phyloP scores from a whole-genome alignment of 2,113 vertebrate species.

The Xerus inauris region DNA sequence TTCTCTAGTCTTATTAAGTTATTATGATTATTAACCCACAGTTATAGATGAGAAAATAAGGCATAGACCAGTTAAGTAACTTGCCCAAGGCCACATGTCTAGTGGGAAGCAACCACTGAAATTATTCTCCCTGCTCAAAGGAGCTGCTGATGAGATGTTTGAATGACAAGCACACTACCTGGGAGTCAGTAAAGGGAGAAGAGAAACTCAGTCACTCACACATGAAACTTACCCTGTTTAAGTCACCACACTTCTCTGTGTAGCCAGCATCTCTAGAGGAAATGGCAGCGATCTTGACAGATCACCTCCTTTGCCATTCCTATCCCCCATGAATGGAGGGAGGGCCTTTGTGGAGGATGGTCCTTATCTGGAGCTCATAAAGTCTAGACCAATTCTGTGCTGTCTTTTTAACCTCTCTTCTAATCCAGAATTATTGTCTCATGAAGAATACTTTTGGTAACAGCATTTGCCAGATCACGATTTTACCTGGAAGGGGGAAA shows the following conservation, averaged over 20 bases:
- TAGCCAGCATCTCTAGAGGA: not conserved
- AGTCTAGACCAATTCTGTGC: not conserved
- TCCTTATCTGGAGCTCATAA: not conserved
- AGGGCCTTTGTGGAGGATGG: not conserved
- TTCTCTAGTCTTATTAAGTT: not conserved
- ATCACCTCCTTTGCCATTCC: not conserved
- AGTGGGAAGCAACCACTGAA: not conserved
- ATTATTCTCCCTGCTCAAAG: not conserved
- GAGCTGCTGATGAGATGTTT: not conserved
- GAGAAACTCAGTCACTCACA: not conserved
- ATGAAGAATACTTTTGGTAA: not conserved
- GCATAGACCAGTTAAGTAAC: not conserved
- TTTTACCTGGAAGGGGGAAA: conserved; percentile 8
- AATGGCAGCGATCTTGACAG: not conserved
- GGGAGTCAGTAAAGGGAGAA: not conserved
- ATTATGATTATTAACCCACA: not conserved
- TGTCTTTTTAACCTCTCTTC: not conserved
- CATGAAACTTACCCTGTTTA: rapidly evolving
- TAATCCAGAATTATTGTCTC: not conserved
- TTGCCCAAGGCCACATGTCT: not conserved
- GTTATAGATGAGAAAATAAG: not conserved
- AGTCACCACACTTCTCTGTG: not conserved
- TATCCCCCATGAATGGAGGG: not conserved
- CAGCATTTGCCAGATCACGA: not conserved
- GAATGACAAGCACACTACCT: not conserved